Evolutionary conservation across 2,888 invertebrate genomes (phyloP), one percentile per base, ranked within the genome.

Genomic region (Sphaeridia pumilis): DNA sequence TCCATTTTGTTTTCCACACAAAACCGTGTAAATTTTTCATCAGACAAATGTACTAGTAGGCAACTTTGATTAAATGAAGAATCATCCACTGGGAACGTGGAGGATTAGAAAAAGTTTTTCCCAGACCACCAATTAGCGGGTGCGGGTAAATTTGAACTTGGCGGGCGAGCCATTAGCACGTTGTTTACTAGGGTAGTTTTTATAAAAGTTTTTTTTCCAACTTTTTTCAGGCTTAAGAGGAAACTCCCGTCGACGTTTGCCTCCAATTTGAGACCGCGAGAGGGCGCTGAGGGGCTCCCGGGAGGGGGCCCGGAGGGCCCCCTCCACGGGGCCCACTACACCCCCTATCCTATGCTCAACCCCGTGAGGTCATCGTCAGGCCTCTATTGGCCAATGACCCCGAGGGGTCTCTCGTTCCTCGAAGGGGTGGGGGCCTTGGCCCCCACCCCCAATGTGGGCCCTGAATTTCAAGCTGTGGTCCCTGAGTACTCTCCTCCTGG

Each of bases 291-390:
- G 55, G 52, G 20, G 55, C 52, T 45, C 35, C 56, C 34, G 31
- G 58, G 20, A 50, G 42, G 4, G 51, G 46, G 22, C 25, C 46
- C 52, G 27, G 27, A 34, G 21, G 38, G 17, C 38, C 3, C 67
- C 43, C 69, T 71, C 10, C 74, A 76, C 25, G 10, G 20, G 7
- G 75, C 80, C 12, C 78, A 79, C 56, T 97, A 87, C 71, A 95
- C 94, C 0, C 94, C 97, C 14, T 86, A 89, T 26, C 97, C 97
- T 0, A 87, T 97, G 67, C 74, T 97, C 50, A 88, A 90, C 68
- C 97, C 97, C 0, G 84, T 88, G 55, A 78, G 97, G 58, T 81
- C 82, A 60, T 92, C 92, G 1, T 78, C 86, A 0, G 95, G 95
- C 0, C 75, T 95, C 2, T 90, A 83, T 68, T 78, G 79, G 69